Evolutionary conservation across 2,113 vertebrate genomes (phyloP).

Genomic region (Silurus glanis): DNA sequence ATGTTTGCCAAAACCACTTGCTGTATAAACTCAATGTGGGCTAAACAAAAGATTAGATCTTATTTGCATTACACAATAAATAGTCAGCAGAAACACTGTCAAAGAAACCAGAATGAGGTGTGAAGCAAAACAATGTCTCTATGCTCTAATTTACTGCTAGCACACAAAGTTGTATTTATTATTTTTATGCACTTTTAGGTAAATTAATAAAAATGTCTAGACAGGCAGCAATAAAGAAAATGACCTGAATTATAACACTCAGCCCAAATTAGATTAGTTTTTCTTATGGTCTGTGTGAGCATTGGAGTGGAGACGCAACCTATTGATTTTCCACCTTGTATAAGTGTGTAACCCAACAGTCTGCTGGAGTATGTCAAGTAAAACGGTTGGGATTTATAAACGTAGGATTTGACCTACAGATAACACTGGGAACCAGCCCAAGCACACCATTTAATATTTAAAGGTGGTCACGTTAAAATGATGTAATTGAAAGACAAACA

Average conservation of each 20-base stretch:
- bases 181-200: not conserved
- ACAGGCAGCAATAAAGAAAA: not conserved
- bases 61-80: constrained; percentile 3
- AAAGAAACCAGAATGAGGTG: not conserved
- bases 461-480: not conserved
- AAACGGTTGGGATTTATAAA: not conserved
- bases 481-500: not conserved
- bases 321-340: constrained; percentile 7
- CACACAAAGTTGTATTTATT: not conserved
- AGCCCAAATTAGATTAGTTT: not conserved
- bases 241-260: not conserved
- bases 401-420: not conserved
- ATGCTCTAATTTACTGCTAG: not conserved
- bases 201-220: not conserved
- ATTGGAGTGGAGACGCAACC: not conserved
- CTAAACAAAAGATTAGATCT: not conserved
- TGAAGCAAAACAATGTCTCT: not conserved
- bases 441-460: constrained; percentile 1
- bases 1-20: not conserved
- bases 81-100: not conserved
- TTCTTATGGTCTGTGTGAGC: not conserved
- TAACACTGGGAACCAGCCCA: not conserved
- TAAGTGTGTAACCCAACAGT: not conserved
- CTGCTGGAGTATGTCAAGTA: not conserved
- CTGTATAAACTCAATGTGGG: not conserved